Conservation (phyloP, 2,797 vertebrate species). For the Danio choprae region DNA sequence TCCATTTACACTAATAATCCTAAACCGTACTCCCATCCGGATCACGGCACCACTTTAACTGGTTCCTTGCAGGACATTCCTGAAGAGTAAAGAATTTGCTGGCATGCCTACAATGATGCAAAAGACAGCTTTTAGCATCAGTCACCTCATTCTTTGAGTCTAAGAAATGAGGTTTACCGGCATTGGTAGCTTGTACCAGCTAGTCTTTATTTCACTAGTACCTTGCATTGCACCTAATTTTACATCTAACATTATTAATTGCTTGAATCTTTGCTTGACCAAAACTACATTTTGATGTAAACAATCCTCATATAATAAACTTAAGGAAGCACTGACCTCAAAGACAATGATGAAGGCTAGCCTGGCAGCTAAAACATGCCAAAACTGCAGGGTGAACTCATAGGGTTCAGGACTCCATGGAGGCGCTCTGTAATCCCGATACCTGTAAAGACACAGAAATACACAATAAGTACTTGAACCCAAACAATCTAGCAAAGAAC, state of each 20-base stretch:
- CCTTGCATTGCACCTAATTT: neutral
- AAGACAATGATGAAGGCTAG: slow-evolving; percentile 99
- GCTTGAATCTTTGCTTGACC: neutral
- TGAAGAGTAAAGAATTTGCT: neutral
- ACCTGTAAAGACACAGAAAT: slow-evolving; percentile 73
- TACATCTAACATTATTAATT: no score
- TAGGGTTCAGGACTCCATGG: slow-evolving; percentile 92
- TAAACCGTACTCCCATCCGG: neutral
- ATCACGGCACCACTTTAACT: slow-evolving; percentile 6
- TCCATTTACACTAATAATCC: neutral
- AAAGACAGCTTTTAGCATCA: neutral
- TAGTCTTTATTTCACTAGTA: neutral
- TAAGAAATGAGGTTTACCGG: neutral
- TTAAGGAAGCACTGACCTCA: slow-evolving; percentile 82
- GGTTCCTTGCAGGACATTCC: neutral
- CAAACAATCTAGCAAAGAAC: neutral
- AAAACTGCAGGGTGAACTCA: slow-evolving; percentile 97
- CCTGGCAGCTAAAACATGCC: slow-evolving; percentile 96
- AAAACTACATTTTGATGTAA: neutral
- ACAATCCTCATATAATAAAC: neutral
- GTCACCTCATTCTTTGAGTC: no score
- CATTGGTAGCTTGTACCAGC: neutral
- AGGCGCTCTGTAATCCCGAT: slow-evolving; percentile 94
- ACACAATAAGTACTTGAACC: neutral
- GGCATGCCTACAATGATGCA: neutral